Conservation (phyloP, 2,888 invertebrate genomes). For the Drosophila falleni region DNA sequence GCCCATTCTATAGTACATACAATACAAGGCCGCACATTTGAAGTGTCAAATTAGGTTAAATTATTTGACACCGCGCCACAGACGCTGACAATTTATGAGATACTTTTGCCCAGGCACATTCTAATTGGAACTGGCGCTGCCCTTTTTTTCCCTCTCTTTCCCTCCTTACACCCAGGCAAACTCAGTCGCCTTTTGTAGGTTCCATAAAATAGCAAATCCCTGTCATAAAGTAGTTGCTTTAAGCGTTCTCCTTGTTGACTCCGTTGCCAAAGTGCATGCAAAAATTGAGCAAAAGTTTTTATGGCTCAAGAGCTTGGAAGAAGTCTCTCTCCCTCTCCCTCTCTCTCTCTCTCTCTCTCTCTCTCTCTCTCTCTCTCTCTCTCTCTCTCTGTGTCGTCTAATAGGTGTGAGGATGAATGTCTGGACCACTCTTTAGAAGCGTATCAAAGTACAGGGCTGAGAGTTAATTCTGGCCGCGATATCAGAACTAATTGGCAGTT, state of each 20-base stretch:
- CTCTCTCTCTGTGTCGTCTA: background rate
- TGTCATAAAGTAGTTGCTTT: constrained; percentile 68
- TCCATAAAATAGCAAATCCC: constrained; percentile 41
- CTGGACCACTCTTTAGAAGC: constrained; percentile 17
- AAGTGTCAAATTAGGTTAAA: constrained; percentile 84
- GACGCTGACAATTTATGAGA: constrained; percentile 70
- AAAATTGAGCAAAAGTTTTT: constrained; percentile 58
- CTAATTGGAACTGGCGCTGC: constrained; percentile 62
- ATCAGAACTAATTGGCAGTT: constrained; percentile 67
- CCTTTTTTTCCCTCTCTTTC: background rate
- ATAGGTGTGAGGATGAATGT: constrained; percentile 6
- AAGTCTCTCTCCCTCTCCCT: constrained; percentile 21
- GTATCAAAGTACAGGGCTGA: constrained; percentile 25
- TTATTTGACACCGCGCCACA: constrained; percentile 78
- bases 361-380: constrained; percentile 2
- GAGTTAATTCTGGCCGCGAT: constrained; percentile 55
- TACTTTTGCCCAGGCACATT: constrained; percentile 52
- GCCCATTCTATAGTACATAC: constrained; percentile 8
- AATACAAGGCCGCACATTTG: constrained; percentile 58
- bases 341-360: background rate
- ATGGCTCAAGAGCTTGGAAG: constrained; percentile 26
- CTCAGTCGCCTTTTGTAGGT: constrained; percentile 14
- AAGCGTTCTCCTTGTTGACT: constrained; percentile 48
- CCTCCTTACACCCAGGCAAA: background rate
- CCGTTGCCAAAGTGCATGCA: constrained; percentile 40